Conservation (phyloP, 2,113 vertebrate species). For the Colinus virginianus region DNA sequence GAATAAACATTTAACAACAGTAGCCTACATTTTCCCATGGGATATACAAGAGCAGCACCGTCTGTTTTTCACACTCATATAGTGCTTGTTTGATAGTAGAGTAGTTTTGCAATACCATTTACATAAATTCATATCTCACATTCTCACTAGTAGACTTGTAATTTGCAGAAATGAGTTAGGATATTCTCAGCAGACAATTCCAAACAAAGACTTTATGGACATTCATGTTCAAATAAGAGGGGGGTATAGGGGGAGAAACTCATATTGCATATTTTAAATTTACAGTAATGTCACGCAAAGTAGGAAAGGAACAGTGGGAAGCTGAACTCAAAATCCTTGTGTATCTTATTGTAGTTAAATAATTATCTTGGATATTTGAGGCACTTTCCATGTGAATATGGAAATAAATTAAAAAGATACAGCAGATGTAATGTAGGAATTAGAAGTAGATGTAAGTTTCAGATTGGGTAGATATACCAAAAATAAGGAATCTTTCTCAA, state of each 20-base stretch:
- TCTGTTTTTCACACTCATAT: not conserved
- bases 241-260: not conserved
- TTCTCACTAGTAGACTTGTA: not conserved
- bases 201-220: not conserved
- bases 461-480: not conserved
- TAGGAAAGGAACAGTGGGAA: not conserved
- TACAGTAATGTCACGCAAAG: not conserved
- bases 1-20: conserved; percentile 1
- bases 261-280: not conserved
- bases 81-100: not conserved
- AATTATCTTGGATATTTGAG: not conserved
- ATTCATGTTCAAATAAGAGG: not conserved
- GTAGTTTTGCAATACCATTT: not conserved
- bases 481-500: not conserved
- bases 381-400: not conserved
- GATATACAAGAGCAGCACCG: not conserved
- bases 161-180: not conserved
- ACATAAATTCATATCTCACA: conserved; percentile 28
- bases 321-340: not conserved
- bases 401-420: not conserved
- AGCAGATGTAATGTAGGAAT: not conserved
- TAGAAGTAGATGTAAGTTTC: accelerated
- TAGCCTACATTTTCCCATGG: not conserved
- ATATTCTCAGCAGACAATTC: not conserved
- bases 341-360: not conserved